Percentiles rank a stretch among this genome's conserved stretches.
Evolutionary conservation across 2,113 vertebrate species (phyloP).

Genomic region (Otis tarda): DNA sequence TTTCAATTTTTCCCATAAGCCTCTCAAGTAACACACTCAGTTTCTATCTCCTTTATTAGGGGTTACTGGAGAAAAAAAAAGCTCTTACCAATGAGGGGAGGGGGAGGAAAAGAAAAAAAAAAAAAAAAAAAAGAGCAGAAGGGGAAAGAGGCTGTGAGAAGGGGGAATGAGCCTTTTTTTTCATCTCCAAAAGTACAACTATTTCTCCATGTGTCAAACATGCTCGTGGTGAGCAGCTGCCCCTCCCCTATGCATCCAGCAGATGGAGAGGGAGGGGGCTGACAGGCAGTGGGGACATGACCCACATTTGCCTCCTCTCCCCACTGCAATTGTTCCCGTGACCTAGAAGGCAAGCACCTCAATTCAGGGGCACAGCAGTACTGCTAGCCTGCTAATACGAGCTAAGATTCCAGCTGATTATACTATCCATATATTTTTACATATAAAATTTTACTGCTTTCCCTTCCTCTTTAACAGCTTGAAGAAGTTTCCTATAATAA

Average conservation of each 20-base stretch:
- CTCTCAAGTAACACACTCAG: background rate
- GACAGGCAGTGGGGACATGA: background rate
- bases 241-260: background rate
- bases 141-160: background rate
- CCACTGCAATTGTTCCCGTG: background rate
- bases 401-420: background rate
- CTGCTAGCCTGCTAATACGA: background rate
- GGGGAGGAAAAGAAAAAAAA: too few species aligned
- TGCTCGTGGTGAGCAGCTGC: background rate
- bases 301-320: background rate
- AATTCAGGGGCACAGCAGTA: background rate
- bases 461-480: background rate
- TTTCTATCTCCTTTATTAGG: background rate
- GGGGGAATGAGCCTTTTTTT: background rate
- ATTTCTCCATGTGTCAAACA: background rate
- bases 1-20: constrained; percentile 14
- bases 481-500: background rate
- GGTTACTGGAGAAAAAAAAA: background rate
- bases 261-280: background rate
- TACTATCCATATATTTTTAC: background rate
- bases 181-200: background rate
- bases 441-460: background rate
- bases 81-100: background rate
- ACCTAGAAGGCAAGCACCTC: background rate
- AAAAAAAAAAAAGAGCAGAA: background rate